Percentiles rank a stretch among this genome's conserved stretches.
These are phyloP conservation scores for Cottus gobio DNA, from an alignment of 2,113 vertebrate genomes.

Conservation along the genomic window DNA sequence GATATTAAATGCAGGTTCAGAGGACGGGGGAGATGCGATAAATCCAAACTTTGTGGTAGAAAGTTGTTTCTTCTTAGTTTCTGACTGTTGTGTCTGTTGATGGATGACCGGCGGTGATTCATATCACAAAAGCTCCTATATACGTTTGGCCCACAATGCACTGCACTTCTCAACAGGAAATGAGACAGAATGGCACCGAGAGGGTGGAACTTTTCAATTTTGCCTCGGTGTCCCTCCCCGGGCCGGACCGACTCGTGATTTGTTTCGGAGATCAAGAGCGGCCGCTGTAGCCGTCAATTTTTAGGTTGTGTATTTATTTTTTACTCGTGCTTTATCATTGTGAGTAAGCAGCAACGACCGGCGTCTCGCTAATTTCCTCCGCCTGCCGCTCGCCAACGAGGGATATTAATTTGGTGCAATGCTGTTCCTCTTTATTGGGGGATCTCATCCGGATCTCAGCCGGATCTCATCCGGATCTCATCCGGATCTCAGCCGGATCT, in stretches of 20 bases:
- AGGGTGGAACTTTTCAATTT: slow-evolving; percentile 75
- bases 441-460: slow-evolving; percentile 87
- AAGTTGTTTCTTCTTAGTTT: slow-evolving; percentile 33
- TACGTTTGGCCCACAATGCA: slow-evolving; percentile 65
- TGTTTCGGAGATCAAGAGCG: slow-evolving; percentile 69
- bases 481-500: slow-evolving; percentile 68
- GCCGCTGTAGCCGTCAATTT: neutral
- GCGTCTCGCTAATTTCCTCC: slow-evolving; percentile 86
- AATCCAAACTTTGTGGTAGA: slow-evolving; percentile 38
- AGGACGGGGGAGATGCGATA: neutral
- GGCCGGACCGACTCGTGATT: slow-evolving; percentile 43
- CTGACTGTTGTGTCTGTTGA: slow-evolving; percentile 51
- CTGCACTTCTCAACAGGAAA: slow-evolving; percentile 73
- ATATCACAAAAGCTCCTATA: slow-evolving; percentile 55
- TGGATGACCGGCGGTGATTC: slow-evolving; percentile 68
- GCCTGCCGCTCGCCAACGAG: slow-evolving; percentile 87
- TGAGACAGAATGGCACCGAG: no score
- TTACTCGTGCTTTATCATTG: slow-evolving; percentile 87
- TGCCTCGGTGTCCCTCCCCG: slow-evolving; percentile 47
- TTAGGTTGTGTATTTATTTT: neutral
- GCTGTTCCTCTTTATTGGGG: slow-evolving; percentile 88
- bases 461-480: slow-evolving; percentile 8
- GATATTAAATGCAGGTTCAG: slow-evolving; percentile 4
- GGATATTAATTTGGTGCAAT: slow-evolving; percentile 82
- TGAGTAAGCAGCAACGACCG: slow-evolving; percentile 80